Percentiles rank a stretch among this genome's conserved stretches.
phyloP scores from a whole-genome alignment of 2,113 vertebrate species.

The Castor canadensis region DNA sequence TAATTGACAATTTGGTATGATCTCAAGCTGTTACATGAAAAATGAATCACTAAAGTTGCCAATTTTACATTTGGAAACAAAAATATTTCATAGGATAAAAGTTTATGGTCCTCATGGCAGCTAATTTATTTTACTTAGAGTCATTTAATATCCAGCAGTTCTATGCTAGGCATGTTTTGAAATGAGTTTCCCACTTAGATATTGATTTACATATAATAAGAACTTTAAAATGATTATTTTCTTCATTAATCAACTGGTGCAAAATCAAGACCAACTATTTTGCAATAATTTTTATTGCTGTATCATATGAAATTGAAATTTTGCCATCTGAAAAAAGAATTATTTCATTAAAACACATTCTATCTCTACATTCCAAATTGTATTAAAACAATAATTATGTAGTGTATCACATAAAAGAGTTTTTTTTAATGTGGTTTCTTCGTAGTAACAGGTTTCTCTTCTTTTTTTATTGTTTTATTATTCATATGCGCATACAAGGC shows the following conservation, averaged over 20 bases:
- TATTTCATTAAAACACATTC: not conserved
- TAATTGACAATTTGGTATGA: slow-evolving; percentile 57
- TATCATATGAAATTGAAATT: not conserved
- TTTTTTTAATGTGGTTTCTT: too few relatives aligned
- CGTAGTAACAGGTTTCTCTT: too few relatives aligned
- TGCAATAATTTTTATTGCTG: not conserved
- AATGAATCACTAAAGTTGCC: slow-evolving; percentile 46
- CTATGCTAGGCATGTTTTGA: slow-evolving; percentile 37
- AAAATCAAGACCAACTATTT: not conserved
- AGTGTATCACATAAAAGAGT: not conserved
- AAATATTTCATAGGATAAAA: slow-evolving; percentile 59
- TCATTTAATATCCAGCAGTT: slow-evolving; percentile 55
- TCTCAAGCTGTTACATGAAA: slow-evolving; percentile 45
- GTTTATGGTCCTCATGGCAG: slow-evolving; percentile 38
- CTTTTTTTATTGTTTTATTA: too few relatives aligned
- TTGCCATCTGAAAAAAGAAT: not conserved
- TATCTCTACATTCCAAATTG: not conserved
- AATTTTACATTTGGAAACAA: slow-evolving; percentile 65
- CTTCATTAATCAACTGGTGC: not conserved
- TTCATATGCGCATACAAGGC: too few relatives aligned
- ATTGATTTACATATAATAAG: slow-evolving; percentile 50
- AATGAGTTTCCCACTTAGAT: slow-evolving; percentile 26
- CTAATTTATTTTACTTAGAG: slow-evolving; percentile 63
- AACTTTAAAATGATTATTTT: slow-evolving; percentile 28
- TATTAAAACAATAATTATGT: not conserved